Evolutionary conservation across 1,140 invertebrate species (phyloP).

Genomic region (Propsilocerus akamusi): DNA sequence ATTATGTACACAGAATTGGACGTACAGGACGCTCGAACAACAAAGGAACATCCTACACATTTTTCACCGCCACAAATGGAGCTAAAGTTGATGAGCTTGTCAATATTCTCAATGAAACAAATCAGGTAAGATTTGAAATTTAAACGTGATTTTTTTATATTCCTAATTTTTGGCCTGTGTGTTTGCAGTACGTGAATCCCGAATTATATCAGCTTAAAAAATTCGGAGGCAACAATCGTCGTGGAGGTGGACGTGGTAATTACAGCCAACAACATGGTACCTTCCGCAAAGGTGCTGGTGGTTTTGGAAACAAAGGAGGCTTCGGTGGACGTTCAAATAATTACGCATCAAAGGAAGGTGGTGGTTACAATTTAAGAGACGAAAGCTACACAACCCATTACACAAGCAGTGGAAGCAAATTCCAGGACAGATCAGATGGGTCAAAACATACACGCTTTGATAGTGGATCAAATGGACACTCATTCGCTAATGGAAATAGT

Average conservation of each 20-base stretch:
- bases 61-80: conserved; percentile 62
- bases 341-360: no score
- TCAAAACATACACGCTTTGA: no score
- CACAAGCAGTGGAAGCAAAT: no score
- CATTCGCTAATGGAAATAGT: no score
- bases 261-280: no score
- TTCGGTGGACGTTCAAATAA: no score
- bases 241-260: neutral
- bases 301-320: no score
- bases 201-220: conserved; percentile 1
- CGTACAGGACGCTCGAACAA: conserved; percentile 67
- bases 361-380: no score
- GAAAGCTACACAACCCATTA: no score
- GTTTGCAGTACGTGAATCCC: neutral
- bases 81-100: conserved; percentile 69
- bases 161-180: neutral
- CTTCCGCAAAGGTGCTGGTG: no score
- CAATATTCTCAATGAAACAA: conserved; percentile 74
- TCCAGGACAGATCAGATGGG: no score
- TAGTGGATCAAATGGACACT: no score
- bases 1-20: conserved; percentile 84
- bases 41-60: conserved; percentile 74
- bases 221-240: neutral
- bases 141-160: neutral
- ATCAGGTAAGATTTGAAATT: conserved; percentile 43